These are phyloP conservation scores for Rhincodon typus DNA, from an alignment of 2,797 vertebrate genomes.

Conservation along the genomic window DNA sequence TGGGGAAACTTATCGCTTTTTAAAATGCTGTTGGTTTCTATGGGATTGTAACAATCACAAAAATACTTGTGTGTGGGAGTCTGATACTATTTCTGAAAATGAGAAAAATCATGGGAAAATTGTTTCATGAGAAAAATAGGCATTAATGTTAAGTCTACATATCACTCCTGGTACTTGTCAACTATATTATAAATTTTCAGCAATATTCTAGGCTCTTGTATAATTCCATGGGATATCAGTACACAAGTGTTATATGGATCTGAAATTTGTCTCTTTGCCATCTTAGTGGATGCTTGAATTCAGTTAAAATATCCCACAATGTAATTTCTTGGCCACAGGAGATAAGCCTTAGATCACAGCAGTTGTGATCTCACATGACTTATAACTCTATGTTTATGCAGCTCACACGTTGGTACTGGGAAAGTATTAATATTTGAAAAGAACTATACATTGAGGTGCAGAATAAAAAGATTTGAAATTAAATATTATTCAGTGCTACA, in stretches of 20 bases:
- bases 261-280: neutral
- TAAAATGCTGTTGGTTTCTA: too few relatives aligned
- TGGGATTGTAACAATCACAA: too few relatives aligned
- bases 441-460: neutral
- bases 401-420: neutral
- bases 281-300: neutral
- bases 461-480: neutral
- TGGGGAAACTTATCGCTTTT: too few relatives aligned
- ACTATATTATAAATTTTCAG: neutral
- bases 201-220: neutral
- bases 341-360: neutral
- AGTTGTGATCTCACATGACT: neutral
- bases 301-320: neutral
- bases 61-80: too few relatives aligned
- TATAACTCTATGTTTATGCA: neutral
- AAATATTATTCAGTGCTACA: neutral
- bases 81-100: neutral
- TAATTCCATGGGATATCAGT: neutral
- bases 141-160: neutral
- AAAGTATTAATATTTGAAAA: conserved; percentile 1
- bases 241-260: neutral
- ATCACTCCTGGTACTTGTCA: neutral
- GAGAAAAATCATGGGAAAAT: neutral
- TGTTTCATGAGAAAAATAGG: neutral
- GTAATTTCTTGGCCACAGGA: conserved; percentile 4